phyloP scores from a whole-genome alignment of 2,888 invertebrate species.

The Achlya flavicornis region DNA sequence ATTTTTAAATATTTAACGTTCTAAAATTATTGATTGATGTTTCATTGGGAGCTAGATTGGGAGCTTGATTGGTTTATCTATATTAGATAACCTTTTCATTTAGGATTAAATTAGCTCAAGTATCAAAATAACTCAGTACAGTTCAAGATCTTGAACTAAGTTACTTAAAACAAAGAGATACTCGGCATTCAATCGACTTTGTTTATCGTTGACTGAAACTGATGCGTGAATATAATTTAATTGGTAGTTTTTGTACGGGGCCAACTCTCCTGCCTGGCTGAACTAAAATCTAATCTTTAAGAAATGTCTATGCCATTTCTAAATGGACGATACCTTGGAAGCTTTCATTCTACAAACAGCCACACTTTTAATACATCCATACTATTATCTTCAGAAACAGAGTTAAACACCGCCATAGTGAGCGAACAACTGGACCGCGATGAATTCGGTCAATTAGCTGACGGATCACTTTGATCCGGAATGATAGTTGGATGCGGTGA shows the following conservation, averaged over 20 bases:
- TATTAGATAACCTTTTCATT: background rate
- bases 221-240: too few species aligned
- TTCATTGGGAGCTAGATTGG: slow-evolving; percentile 23
- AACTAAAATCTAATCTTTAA: too few species aligned
- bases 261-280: too few species aligned
- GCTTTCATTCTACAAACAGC: background rate
- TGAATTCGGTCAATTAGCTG: slow-evolving; percentile 45
- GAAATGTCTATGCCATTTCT: too few species aligned
- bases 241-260: too few species aligned
- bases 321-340: too few species aligned
- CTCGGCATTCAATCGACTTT: too few species aligned
- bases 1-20: slow-evolving; percentile 64
- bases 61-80: background rate
- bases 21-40: slow-evolving; percentile 57
- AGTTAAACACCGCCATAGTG: background rate
- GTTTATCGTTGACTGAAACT: too few species aligned
- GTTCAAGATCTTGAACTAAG: too few species aligned
- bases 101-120: too few species aligned
- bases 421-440: slow-evolving; percentile 37
- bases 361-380: background rate
- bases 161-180: too few species aligned
- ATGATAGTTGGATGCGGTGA: slow-evolving; percentile 39
- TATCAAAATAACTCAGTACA: too few species aligned
- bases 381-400: background rate
- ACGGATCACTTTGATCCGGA: slow-evolving; percentile 44